Evolutionary conservation across 2,113 vertebrate species (phyloP), one percentile per base, ranked within the genome.

Genomic region (Rhodinocichla rosea): DNA sequence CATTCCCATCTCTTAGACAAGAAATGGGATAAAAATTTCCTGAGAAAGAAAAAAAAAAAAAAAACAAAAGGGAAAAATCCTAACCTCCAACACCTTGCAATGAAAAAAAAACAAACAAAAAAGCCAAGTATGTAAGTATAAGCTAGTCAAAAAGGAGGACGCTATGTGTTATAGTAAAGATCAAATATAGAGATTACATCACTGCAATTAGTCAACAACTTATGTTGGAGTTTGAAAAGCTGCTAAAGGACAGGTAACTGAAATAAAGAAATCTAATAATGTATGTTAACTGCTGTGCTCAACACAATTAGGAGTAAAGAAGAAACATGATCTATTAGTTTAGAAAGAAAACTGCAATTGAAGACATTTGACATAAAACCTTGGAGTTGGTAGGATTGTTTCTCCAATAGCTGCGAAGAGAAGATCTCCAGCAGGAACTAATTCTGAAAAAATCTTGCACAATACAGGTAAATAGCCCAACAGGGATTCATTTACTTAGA

Each of bases 391-490:
- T 23, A 40, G 45, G 42, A 90, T 6, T 63, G 42, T 62, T 70
- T 52, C 81, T 87, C 62, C 78, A 74, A 63, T 9, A 89, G 44
- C 63, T 83, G 15, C 39, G 33, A 80, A 89, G 24, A 63, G 22
- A 92, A 53, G 22, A 86, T 22, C 79, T 90, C 63, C 30, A 52
- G 90, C 68, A 93, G 71, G 68, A 93, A 71, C 35, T 78, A 93
- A 96, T 92, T 74, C 89, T 56, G 50, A 74, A 90, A 94, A 90
- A 78, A 81, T 77, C 56, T 67, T 59, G 27, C 76, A 86, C 76
- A 93, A 83, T 47, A 86, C 80, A 94, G 89, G 80, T 86, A 96
- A 88, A 92, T 5, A 35, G 56, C 55, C 63, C 90, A 88, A 44
- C 8, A 81, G 86, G 71, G 83, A 93, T 86, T 74, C 6, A 77